Evolutionary conservation across 1,140 invertebrate genomes (phyloP).

Genomic region (Melitaea cinxia): DNA sequence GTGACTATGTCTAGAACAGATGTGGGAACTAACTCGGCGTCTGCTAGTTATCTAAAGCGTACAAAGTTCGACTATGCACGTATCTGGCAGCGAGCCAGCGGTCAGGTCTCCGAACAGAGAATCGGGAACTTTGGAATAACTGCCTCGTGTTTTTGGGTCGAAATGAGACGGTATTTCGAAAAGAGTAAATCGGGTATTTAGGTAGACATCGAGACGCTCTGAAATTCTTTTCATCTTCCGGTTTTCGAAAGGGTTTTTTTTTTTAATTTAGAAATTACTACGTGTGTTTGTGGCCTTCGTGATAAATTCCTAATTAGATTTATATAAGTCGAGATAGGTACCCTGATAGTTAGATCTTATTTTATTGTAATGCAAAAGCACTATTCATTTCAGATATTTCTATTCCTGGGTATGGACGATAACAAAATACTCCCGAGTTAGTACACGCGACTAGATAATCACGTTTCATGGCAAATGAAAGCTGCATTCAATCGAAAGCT

Average conservation of each 20-base stretch:
- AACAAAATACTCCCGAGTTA: constrained; percentile 23
- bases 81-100: constrained; percentile 16
- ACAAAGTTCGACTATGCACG: constrained; percentile 16
- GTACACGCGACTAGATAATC: constrained; percentile 33
- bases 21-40: constrained; percentile 4
- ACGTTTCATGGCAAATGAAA: constrained; percentile 30
- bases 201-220: background rate
- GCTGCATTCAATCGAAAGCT: constrained; percentile 22
- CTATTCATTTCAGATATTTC: constrained; percentile 13
- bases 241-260: too few species aligned
- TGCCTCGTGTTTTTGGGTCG: background rate
- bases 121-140: constrained; percentile 10
- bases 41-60: constrained; percentile 15
- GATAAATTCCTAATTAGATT: background rate
- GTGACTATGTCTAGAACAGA: constrained; percentile 9
- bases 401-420: constrained; percentile 15
- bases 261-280: background rate
- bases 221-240: background rate
- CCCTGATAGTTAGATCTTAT: constrained; percentile 1
- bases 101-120: constrained; percentile 6
- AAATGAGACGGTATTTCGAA: background rate
- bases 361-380: constrained; percentile 1
- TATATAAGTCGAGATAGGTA: background rate
- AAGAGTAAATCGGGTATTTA: background rate
- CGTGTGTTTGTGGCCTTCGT: background rate